Evolutionary conservation across 2,888 invertebrate genomes (phyloP).

Genomic region (Anarsia innoxiella): DNA sequence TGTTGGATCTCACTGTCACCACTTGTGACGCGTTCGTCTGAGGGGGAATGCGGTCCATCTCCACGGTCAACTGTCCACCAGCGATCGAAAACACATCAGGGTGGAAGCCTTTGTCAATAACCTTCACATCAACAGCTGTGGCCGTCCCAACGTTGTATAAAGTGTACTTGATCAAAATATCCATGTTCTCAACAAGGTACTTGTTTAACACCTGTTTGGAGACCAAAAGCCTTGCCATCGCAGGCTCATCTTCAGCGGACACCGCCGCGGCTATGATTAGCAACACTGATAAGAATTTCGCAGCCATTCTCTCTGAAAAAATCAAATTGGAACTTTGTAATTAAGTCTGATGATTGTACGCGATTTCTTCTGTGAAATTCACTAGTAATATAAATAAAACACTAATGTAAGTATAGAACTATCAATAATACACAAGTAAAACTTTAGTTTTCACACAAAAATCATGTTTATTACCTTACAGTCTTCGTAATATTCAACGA

Average conservation of each 20-base stretch:
- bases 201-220: slow-evolving; percentile 97
- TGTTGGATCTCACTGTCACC: slow-evolving; percentile 91
- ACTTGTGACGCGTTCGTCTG: slow-evolving; percentile 95
- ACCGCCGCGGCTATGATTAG: slow-evolving; percentile 61
- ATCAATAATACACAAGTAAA: not conserved
- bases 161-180: slow-evolving; percentile 95
- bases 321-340: slow-evolving; percentile 10
- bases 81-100: slow-evolving; percentile 92
- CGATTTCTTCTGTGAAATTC: slow-evolving; percentile 17
- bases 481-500: slow-evolving; percentile 10
- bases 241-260: slow-evolving; percentile 80
- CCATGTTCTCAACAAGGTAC: slow-evolving; percentile 97
- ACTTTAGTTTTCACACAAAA: slow-evolving; percentile 1
- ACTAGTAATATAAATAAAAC: slow-evolving; percentile 14
- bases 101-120: slow-evolving; percentile 94
- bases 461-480: slow-evolving; percentile 23
- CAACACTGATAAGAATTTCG: slow-evolving; percentile 59
- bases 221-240: slow-evolving; percentile 87
- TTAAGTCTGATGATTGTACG: not conserved
- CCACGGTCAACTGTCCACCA: slow-evolving; percentile 88
- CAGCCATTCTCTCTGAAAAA: slow-evolving; percentile 56
- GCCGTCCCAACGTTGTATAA: slow-evolving; percentile 94
- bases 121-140: slow-evolving; percentile 91
- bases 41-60: slow-evolving; percentile 93
- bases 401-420: not conserved